These are phyloP conservation scores for Sapayoa aenigma DNA, from an alignment of 2,113 vertebrate genomes.

Conservation along the genomic window DNA sequence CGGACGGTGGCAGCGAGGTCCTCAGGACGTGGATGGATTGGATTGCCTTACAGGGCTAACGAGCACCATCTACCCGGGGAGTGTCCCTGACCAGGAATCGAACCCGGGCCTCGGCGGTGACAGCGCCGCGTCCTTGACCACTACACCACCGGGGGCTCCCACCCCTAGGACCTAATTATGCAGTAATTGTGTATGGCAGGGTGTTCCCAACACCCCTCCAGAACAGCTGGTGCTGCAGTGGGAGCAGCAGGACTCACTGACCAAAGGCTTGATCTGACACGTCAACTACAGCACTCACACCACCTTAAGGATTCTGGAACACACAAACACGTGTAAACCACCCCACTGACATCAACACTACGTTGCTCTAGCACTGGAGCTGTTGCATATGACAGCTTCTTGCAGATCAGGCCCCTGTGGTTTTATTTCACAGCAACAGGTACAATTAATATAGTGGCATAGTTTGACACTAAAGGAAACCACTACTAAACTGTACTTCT, in stretches of 20 bases:
- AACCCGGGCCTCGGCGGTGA: too few relatives aligned
- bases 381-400: neutral
- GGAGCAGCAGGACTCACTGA: neutral
- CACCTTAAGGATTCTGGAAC: neutral
- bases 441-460: neutral
- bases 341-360: neutral
- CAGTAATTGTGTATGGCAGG: neutral
- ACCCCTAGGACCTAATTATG: too few relatives aligned
- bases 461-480: neutral
- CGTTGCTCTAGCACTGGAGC: neutral
- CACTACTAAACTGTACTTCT: neutral
- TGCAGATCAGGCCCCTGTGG: neutral
- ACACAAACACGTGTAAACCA: neutral
- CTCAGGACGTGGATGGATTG: too few relatives aligned
- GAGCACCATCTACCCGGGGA: too few relatives aligned
- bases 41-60: too few relatives aligned
- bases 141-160: too few relatives aligned
- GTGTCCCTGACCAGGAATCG: too few relatives aligned
- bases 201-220: neutral
- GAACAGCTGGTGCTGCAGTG: neutral
- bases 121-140: too few relatives aligned
- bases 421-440: neutral
- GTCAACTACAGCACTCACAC: neutral
- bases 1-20: too few relatives aligned
- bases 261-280: neutral